Evolutionary conservation across 2,113 vertebrate genomes (phyloP).

Genomic region (Dromaius novaehollandiae): DNA sequence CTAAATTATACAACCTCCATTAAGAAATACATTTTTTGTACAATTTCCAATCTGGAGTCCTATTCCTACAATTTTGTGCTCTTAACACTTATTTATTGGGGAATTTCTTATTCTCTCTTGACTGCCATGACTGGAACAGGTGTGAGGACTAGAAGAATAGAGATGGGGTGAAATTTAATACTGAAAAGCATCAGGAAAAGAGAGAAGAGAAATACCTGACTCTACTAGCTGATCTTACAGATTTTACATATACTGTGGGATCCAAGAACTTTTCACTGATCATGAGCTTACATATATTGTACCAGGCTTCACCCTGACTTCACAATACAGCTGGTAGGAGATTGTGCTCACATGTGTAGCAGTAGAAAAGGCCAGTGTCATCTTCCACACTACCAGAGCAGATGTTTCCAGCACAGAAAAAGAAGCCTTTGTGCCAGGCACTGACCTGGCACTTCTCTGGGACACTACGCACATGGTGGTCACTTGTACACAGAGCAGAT

Average conservation of each 20-base stretch:
- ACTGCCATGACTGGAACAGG: neutral
- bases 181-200: neutral
- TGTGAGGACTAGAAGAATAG: neutral
- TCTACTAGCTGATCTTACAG: neutral
- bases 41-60: neutral
- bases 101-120: neutral
- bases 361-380: neutral
- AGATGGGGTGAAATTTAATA: neutral
- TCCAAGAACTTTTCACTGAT: neutral
- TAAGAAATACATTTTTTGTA: neutral
- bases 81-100: neutral
- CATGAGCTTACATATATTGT: neutral
- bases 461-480: neutral
- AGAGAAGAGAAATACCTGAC: neutral
- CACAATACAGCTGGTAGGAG: rapidly evolving
- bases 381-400: rapidly evolving
- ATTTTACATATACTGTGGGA: neutral
- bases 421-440: neutral
- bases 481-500: neutral
- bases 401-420: neutral
- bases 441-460: neutral
- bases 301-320: neutral
- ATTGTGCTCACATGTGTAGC: neutral
- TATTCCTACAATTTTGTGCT: rapidly evolving
- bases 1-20: neutral